Percentiles rank a stretch among this genome's conserved stretches.
Evolutionary conservation across 2,888 invertebrate species (phyloP).

Genomic region (Hesperia comma): DNA sequence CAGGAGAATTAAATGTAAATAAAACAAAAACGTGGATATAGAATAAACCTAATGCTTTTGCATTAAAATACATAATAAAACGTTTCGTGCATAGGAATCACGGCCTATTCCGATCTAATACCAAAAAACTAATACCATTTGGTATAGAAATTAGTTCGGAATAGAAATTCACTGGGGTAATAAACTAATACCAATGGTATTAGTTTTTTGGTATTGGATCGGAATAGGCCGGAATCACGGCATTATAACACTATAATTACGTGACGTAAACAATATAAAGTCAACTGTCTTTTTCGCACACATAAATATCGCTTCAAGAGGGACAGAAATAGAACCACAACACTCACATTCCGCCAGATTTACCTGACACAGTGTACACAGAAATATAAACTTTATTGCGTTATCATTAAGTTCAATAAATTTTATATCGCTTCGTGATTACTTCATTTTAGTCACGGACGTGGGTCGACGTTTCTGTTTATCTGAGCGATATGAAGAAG

Average conservation of each 20-base stretch:
- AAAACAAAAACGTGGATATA: neutral
- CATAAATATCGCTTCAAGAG: neutral
- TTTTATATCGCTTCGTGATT: neutral
- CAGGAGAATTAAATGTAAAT: slow-evolving; percentile 14
- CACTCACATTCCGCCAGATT: slow-evolving; percentile 26
- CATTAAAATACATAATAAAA: slow-evolving; percentile 2
- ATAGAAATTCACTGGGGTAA: no score
- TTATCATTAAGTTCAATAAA: slow-evolving; percentile 11
- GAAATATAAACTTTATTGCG: slow-evolving; percentile 11
- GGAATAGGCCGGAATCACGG: no score
- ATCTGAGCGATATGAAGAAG: slow-evolving; percentile 24
- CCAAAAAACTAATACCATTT: no score
- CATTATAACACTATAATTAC: slow-evolving; percentile 23
- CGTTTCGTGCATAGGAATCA: neutral
- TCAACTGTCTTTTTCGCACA: slow-evolving; percentile 18
- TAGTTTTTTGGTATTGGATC: no score
- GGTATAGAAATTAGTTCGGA: no score
- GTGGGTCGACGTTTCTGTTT: slow-evolving; percentile 18
- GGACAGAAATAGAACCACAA: slow-evolving; percentile 30
- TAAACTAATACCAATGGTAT: no score
- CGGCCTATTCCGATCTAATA: no score
- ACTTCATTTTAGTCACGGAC: neutral
- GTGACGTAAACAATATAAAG: slow-evolving; percentile 28
- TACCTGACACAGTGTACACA: neutral
- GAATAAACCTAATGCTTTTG: slow-evolving; percentile 3